phyloP scores from a whole-genome alignment of 1,140 invertebrate genomes.

The Drosophila truncata region DNA sequence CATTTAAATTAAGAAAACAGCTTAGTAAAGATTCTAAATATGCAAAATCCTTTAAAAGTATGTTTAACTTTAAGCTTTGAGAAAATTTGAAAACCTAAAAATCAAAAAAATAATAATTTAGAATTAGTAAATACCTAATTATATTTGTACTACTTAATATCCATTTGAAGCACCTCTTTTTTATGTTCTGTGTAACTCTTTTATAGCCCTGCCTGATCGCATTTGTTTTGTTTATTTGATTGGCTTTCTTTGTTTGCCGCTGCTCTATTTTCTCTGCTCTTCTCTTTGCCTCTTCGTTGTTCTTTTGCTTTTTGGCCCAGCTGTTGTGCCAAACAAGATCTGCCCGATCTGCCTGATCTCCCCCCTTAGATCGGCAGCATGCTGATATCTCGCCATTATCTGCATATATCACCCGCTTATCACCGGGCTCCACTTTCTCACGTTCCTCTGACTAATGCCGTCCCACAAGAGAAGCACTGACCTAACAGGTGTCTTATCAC shows the following conservation, averaged over 20 bases:
- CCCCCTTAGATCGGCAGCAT: constrained; percentile 13
- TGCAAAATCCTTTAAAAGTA: not conserved
- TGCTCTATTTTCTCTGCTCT: constrained; percentile 50
- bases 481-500: constrained; percentile 67
- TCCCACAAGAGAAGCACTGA: constrained; percentile 17
- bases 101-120: too few relatives aligned
- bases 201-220: constrained; percentile 45
- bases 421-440: constrained; percentile 63
- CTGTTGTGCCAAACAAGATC: constrained; percentile 55
- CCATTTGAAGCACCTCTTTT: not conserved
- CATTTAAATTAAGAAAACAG: not conserved
- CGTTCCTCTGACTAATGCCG: constrained; percentile 74
- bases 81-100: too few relatives aligned
- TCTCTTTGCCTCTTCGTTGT: not conserved
- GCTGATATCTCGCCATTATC: constrained; percentile 25
- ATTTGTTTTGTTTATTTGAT: constrained; percentile 82
- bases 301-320: constrained; percentile 64
- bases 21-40: not conserved
- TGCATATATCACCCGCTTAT: constrained; percentile 49
- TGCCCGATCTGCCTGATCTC: not conserved
- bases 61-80: too few relatives aligned
- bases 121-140: not conserved
- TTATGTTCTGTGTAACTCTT: constrained; percentile 15
- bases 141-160: not conserved
- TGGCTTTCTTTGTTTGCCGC: constrained; percentile 75